Base-by-base conservation (phyloP, 2,888 invertebrate species). In the Craniophora ligustri region DNA sequence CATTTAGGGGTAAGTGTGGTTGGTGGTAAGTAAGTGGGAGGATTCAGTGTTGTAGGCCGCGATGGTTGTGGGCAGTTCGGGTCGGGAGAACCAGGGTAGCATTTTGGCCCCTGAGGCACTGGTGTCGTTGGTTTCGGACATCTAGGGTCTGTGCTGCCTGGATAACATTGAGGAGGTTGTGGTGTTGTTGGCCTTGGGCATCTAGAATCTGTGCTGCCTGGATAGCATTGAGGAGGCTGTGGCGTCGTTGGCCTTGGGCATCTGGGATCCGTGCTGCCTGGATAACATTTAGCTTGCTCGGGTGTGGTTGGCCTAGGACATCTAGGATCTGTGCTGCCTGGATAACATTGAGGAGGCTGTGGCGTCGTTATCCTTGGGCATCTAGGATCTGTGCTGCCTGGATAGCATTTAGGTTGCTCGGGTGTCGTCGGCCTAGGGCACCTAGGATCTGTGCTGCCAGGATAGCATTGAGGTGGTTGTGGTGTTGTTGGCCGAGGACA, bases 61-160 rank as follows among this genome's bases (percentile, higher is more conserved):
- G 85, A 49, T 34, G 80, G 79, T 71, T 81, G 80, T 5, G 86
- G 88, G 40, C 90, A 89, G 1, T 77, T 72, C 0, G 86, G 86
- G 75, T 91, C 79, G 1, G 78, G 72, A 1, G 86, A 83, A 1
- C 88, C 89, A 1, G 86, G 81, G 49, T 68, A 82, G 16, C 76
- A 79, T 13, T 49, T 35, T 39, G 60, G 34, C 10, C 42, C 53
- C 0, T 21, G 23, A 2, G 38, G 26, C 2, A 5, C 69, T 7
- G 79, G 75, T 5, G 68, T 73, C 0, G 84, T 71, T 26, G 78
- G 78, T 53, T 87, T 4, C 82, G 39, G 39, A 10, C 39, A 39
- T 2, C 39, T 61, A 0, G 64, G 41, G 6, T 67, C 67, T 0
- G n/a, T 26, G 2, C 48, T 49, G 1, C 67, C 67, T 0, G 68